These are phyloP conservation scores for Syrphus vitripennis DNA, from an alignment of 2,888 invertebrate genomes.

Conservation along the genomic window DNA sequence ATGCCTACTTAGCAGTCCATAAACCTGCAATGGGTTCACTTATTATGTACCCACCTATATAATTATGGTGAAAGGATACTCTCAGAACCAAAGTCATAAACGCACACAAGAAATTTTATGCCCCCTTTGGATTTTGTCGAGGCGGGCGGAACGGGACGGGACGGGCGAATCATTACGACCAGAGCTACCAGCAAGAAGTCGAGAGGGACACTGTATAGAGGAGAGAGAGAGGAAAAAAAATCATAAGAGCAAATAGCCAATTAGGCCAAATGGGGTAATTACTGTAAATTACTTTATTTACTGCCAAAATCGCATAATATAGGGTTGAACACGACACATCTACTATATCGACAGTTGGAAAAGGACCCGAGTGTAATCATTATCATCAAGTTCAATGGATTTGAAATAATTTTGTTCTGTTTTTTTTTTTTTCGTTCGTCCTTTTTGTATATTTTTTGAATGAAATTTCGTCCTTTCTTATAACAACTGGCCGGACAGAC, in stretches of 20 bases:
- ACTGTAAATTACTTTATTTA: constrained; percentile 70
- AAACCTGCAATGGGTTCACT: constrained; percentile 41
- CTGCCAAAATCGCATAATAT: constrained; percentile 53
- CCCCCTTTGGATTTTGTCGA: constrained; percentile 10
- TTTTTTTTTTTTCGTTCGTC: neutral
- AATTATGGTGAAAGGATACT: constrained; percentile 31
- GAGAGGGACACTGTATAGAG: neutral
- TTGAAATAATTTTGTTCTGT: constrained; percentile 42
- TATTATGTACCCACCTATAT: neutral
- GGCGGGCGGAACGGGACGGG: neutral
- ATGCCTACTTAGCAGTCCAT: constrained; percentile 67
- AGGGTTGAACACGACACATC: neutral
- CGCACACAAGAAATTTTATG: constrained; percentile 56
- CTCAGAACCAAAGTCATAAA: constrained; percentile 5
- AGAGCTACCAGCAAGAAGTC: neutral
- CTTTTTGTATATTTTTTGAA: neutral
- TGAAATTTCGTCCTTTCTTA: neutral
- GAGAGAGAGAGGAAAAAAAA: constrained; percentile 4
- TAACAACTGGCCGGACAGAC: neutral
- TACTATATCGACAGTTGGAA: neutral
- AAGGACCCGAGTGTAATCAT: constrained; percentile 46
- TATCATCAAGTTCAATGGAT: constrained; percentile 66
- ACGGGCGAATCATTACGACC: neutral
- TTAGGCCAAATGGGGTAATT: constrained; percentile 69
- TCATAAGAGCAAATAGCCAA: constrained; percentile 70